phyloP scores from a whole-genome alignment of 2,888 invertebrate genomes.

The Hipparchia semele region DNA sequence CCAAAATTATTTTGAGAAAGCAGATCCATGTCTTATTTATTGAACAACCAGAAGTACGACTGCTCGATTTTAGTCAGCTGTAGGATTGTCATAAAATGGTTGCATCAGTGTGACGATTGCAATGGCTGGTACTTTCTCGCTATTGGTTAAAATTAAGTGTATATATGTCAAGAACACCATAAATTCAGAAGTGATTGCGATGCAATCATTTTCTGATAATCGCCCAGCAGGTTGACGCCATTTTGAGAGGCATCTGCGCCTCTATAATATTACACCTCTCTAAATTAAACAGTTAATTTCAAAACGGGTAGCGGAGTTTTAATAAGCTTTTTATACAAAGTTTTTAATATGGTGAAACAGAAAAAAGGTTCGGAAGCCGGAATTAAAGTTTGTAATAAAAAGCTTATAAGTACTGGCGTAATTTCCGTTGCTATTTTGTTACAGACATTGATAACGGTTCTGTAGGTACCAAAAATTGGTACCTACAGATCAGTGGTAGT shows the following conservation, averaged over 20 bases:
- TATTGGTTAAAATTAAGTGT: no score
- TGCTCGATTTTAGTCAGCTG: no score
- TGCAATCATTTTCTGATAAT: no score
- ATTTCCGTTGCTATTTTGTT: neutral
- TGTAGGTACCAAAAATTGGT: neutral
- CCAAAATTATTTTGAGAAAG: no score
- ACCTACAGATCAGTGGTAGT: neutral
- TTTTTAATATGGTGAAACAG: constrained; percentile 7
- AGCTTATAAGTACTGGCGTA: neutral
- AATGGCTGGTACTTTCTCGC: no score
- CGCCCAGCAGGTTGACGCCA: no score
- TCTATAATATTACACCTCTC: neutral
- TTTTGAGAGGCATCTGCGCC: neutral
- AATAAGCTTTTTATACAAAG: constrained; percentile 9
- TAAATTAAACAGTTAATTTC: constrained; percentile 29
- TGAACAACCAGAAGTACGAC: no score
- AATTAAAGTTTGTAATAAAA: neutral
- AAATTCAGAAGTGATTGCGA: no score
- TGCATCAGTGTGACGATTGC: no score
- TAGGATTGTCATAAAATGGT: no score
- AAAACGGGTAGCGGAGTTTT: constrained; percentile 31
- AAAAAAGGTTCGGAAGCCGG: neutral
- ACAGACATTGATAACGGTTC: neutral
- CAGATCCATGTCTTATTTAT: no score
- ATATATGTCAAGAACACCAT: no score